Base-by-base conservation (phyloP, 1,140 invertebrate genomes). In the Stratiolaelaps scimitus region DNA sequence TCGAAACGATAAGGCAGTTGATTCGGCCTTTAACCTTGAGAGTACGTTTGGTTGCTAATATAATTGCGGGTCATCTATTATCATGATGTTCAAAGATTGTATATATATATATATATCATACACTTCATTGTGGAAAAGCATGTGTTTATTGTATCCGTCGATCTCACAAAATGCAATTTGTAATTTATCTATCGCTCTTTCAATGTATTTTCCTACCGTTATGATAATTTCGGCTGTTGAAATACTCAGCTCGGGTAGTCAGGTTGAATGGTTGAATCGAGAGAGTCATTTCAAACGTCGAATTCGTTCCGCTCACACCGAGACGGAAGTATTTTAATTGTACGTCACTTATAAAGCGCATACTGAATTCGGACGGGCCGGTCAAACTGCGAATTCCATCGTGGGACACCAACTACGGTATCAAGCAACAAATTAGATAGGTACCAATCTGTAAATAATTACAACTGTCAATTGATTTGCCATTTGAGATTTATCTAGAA, bases 21-120 rank as follows among this genome's bases (percentile, higher is more conserved):
- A 84, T 85, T 77, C 82, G 81, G 7, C 82, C 82, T 7, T 71
- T 76, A 72, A 84, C 82, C 1, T 74, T 84, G 76, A 77, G 79
- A 34, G 76, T 84, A 64, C 83, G 82, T 67, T 72, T 84, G 76
- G 77, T 80, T 13, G 82, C 83, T 44, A 83, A 84, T 78, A 83
- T 84, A 80, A 83, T 83, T 77, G 82, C 82, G 15, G 82, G 82
- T 0, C 82, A 83, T 72, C 73, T 84, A 73, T 70, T 84, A 66
- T 68, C 77, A 74, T 79, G 78, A 29, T 71, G 82, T 70, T 70
- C 81, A 72, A 77, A 79, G 69, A 77, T 76, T 68, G 76, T 40
- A n/a, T n/a, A n/a, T n/a, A n/a, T n/a, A n/a, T n/a, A n/a, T n/a
- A n/a, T n/a, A n/a, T n/a, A n/a, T n/a, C n/a, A n/a, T n/a, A n/a